Conservation (phyloP, 2,797 vertebrate species). For the Semaprochilodus insignis region DNA sequence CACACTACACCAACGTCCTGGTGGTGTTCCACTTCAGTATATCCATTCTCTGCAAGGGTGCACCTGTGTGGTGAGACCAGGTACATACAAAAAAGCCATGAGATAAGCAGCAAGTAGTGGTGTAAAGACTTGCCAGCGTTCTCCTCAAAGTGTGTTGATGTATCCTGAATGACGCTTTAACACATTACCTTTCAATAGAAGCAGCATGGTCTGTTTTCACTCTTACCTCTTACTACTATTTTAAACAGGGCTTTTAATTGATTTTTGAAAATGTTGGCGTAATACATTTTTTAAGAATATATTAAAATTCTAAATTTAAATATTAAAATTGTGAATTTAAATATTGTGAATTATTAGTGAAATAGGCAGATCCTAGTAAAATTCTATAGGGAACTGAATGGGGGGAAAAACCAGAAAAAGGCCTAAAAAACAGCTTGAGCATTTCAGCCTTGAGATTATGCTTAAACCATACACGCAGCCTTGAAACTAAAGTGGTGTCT, state of each 20-base stretch:
- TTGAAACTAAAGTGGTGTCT: conserved; percentile 50
- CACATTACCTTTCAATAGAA: neutral
- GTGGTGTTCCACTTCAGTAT: conserved; percentile 14
- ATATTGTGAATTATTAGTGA: neutral
- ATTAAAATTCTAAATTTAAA: too few relatives aligned
- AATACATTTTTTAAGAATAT: too few relatives aligned
- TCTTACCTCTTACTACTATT: too few relatives aligned
- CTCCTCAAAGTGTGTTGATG: neutral
- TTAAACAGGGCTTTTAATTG: too few relatives aligned
- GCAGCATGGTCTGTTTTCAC: neutral
- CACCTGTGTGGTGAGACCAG: neutral
- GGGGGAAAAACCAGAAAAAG: conserved; percentile 31
- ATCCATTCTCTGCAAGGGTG: neutral
- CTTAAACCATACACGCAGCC: conserved; percentile 39
- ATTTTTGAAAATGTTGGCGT: too few relatives aligned
- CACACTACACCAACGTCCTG: neutral
- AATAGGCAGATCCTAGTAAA: neutral
- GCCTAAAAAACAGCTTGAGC: neutral
- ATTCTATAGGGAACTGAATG: conserved; percentile 23
- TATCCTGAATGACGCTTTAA: conserved; percentile 1
- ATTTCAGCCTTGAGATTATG: conserved; percentile 28
- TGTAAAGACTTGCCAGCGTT: neutral
- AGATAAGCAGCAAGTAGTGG: neutral
- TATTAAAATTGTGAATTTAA: too few relatives aligned
- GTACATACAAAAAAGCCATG: neutral